phyloP scores from a whole-genome alignment of 1,140 invertebrate genomes.

The Copidosoma floridanum region DNA sequence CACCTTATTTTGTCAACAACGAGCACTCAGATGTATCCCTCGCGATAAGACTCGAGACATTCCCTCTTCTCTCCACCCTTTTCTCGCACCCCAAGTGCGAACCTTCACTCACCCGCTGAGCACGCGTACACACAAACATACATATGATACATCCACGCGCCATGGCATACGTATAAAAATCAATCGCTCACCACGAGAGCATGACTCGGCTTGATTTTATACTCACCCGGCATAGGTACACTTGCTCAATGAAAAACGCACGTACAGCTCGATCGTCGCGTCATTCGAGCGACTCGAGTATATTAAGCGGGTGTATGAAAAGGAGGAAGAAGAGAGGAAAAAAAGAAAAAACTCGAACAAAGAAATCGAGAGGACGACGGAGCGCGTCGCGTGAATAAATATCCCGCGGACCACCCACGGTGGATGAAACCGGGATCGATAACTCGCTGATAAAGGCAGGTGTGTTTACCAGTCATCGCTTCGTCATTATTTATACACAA shows the following conservation, averaged over 20 bases:
- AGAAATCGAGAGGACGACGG: neutral
- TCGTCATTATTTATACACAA: constrained; percentile 54
- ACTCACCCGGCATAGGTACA: constrained; percentile 2
- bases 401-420: constrained; percentile 45
- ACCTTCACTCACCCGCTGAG: constrained; percentile 20
- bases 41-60: neutral
- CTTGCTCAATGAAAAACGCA: constrained; percentile 28
- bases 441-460: constrained; percentile 47
- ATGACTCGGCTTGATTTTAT: no score
- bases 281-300: constrained; percentile 37
- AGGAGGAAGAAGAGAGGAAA: neutral
- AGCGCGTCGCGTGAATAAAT: constrained; percentile 38
- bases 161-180: neutral
- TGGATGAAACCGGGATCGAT: constrained; percentile 44
- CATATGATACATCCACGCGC: no score
- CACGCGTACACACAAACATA: neutral
- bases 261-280: constrained; percentile 33
- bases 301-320: no score
- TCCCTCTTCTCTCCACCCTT: no score
- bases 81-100: neutral
- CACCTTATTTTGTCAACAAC: constrained; percentile 19
- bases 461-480: constrained; percentile 51
- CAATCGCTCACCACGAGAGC: no score
- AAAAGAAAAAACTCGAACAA: neutral
- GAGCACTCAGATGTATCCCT: neutral